Base-by-base conservation (phyloP, 2,888 invertebrate genomes). In the Linnaemya tessellans region DNA sequence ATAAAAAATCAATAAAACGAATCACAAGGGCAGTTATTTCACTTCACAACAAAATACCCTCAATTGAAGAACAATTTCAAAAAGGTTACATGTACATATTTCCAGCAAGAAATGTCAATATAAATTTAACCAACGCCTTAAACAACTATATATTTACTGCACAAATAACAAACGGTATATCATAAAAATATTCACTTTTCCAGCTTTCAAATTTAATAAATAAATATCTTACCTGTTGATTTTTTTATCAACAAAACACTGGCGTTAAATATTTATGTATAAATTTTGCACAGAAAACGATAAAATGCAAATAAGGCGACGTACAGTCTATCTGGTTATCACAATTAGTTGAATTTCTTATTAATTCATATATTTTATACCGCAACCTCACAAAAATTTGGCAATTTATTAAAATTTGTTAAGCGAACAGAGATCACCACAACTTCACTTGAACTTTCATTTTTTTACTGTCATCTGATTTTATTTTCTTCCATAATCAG, bases 401-500 rank as follows among this genome's bases (percentile, higher is more conserved):
- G 3, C 5, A 51, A 67, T 35, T 54, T 62, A 15, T 13, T n/a
- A 13, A n/a, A 30, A 3, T 30, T 60, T 54, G 4, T 11, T 43
- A 54, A 67, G 49, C 62, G 35, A 73, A 25, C 58, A 60, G 18
- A 58, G 41, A 43, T 70, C 3, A 4, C 10, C 25, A 15, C 67
- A 54, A 13, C 22, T n/a, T 0, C 13, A 68, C 41, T 60, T n/a
- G 15, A 62, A 54, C 64, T 65, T 70, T 82, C 56, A 70, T 82
- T 82, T 71, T 77, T 71, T 54, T 56, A 82, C 82, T 82, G 82
- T 82, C 82, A 82, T 77, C 82, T 71, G 71, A 77, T 64, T 68
- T 38, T 41, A 41, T 43, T 30, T 30, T 30, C 30, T 30, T 30
- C 30, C 2, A 30, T n/a, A 30, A 3, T 3, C 30, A 30, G 30